Percentiles rank a stretch among this genome's conserved stretches.
phyloP scores from a whole-genome alignment of 1,140 invertebrate genomes.

The Alviniconcha marisindica region DNA sequence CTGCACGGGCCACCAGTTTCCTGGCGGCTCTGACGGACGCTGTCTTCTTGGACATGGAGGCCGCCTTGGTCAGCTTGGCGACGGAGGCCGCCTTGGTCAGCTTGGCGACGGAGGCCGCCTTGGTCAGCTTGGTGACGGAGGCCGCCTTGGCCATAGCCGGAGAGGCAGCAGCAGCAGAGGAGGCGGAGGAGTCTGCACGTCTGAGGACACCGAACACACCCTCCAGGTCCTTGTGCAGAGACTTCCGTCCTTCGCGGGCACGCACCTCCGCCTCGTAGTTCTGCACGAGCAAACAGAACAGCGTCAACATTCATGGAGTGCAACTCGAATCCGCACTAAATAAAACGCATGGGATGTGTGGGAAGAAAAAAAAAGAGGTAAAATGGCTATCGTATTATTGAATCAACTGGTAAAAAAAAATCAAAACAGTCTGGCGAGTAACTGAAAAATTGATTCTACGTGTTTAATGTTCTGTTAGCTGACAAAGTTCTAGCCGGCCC shows the following conservation, averaged over 20 bases:
- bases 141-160: not conserved
- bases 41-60: not conserved
- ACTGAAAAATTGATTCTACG: too few relatives aligned
- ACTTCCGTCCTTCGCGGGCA: not conserved
- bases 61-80: too few relatives aligned
- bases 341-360: not conserved
- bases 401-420: too few relatives aligned
- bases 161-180: not conserved
- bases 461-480: too few relatives aligned
- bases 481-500: too few relatives aligned
- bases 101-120: too few relatives aligned
- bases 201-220: conserved; percentile 46
- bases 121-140: not conserved
- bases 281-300: too few relatives aligned
- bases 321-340: too few relatives aligned
- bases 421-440: too few relatives aligned
- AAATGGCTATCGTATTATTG: too few relatives aligned
- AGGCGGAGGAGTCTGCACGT: conserved; percentile 35
- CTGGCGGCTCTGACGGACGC: not conserved
- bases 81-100: too few relatives aligned
- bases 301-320: too few relatives aligned
- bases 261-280: conserved; percentile 45
- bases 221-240: conserved; percentile 38
- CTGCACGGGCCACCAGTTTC: conserved; percentile 12
- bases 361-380: not conserved